Conservation (phyloP, 2,888 invertebrate species). For the Drosophila putrida region DNA sequence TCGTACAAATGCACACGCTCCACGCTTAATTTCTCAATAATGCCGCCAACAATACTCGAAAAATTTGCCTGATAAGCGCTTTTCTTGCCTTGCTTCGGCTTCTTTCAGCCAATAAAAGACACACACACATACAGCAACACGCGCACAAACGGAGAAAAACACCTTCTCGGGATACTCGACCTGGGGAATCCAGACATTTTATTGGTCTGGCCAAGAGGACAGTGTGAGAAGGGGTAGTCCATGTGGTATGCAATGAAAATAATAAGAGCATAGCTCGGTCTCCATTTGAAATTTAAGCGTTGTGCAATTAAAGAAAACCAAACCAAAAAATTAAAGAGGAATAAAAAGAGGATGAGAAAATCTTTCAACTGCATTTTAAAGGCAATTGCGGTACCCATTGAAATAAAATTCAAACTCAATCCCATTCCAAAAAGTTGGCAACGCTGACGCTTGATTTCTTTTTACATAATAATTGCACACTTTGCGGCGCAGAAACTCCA, state of each 20-base stretch:
- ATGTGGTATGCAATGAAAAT: constrained; percentile 59
- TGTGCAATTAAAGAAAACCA: constrained; percentile 70
- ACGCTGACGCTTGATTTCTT: constrained; percentile 61
- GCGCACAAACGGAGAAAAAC: neutral
- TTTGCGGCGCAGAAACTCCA: constrained; percentile 45
- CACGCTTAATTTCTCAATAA: constrained; percentile 76
- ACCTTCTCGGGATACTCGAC: constrained; percentile 4
- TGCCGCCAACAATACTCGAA: constrained; percentile 49
- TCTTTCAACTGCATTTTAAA: constrained; percentile 69
- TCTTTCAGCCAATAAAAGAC: constrained; percentile 27
- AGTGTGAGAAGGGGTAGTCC: constrained; percentile 17
- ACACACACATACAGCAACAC: constrained; percentile 3
- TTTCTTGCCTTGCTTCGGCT: constrained; percentile 27
- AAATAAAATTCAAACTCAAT: constrained; percentile 53
- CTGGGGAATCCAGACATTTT: constrained; percentile 61
- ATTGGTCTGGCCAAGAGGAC: constrained; percentile 50
- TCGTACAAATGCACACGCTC: constrained; percentile 57
- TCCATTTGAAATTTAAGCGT: constrained; percentile 64
- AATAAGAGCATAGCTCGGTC: constrained; percentile 50
- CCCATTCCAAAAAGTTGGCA: constrained; percentile 26
- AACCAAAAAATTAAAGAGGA: constrained; percentile 6
- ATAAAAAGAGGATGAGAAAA: constrained; percentile 6
- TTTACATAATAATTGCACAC: constrained; percentile 74
- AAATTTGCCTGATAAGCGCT: constrained; percentile 72
- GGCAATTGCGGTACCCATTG: constrained; percentile 68